Base-by-base conservation (phyloP, 2,113 vertebrate genomes). In the Oceanodroma tethys region DNA sequence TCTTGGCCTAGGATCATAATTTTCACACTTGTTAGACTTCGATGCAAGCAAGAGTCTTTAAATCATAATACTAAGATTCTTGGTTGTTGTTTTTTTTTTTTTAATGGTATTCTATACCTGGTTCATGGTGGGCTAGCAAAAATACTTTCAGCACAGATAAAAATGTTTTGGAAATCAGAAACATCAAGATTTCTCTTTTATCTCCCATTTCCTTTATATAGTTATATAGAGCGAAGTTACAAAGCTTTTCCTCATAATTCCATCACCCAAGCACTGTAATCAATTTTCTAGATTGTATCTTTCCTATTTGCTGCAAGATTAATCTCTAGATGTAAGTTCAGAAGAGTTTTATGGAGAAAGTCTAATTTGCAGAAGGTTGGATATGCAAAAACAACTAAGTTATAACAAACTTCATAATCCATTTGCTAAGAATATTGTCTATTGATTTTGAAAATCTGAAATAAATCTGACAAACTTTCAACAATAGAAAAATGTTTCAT, bases 401-500 rank as follows among this genome's bases (percentile, higher is more conserved):
- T 67, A n/a, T 17, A 86, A 58, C 22, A 79, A 82, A 66, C 36
- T 25, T 79, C n/a, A 45, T 53, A 42, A 68, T 36, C 20, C 27
- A 48, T 70, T 74, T 52, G 25, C 34, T 79, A 65, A 74, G 26
- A 65, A 48, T 53, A 73, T 19, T 63, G 20, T 11, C 26, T 68
- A 81, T 81, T 2, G 4, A 43, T 71, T 92, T 60, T 38, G 22
- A 81, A 94, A 93, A 79, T 42, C 50, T 65, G 32, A 78, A 86
- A 47, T 47, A 50, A 91, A 63, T 59, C 23, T 56, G 53, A 30
- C 11, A 71, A 78, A 52, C 16, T 81, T 86, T 50, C 25, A 53
- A 4, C 13, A 47, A 13, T 0, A 48, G 36, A 82, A 86, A n/a
- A 27, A 63, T 0, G 0, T 60, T 65, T 59, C 18, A 29, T 52